Evolutionary conservation across 1,140 invertebrate genomes (phyloP), one percentile per base, ranked within the genome.

Genomic region (Nebria ingens): DNA sequence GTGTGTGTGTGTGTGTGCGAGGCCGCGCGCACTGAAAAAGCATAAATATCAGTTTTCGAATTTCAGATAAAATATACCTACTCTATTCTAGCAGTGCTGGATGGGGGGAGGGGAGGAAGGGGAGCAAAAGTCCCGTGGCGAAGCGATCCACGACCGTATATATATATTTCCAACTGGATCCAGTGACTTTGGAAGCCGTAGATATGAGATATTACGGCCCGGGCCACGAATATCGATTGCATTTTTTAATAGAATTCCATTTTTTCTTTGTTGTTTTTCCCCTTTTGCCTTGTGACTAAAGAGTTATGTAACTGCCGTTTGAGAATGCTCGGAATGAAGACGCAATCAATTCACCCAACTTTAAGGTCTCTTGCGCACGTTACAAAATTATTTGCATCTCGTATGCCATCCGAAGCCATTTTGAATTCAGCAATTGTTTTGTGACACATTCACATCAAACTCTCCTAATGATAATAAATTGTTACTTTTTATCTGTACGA

Each of bases 181-280:
- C 40, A 17, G 6, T 17, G 40, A 45, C 40, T 11, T 45, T 45
- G 4, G 40, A 9, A 45, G 40, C 40, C 6, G 40, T 45, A 45
- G 40, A 45, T 45, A 45, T 45, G 40, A 45, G 40, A 45, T 45
- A 45, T 45, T 45, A 45, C 15, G 40, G 40, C 40, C 17, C 40
- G 3, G 17, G 40, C 17, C 4, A 4, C 6, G 15, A 45, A 45
- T 45, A 45, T 45, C 40, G 40, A 45, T 6, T 45, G 3, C 9
- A 45, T 45, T 45, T 45, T 45, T 45, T 45, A 45, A 45, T 45
- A 45, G 40, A 45, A 45, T 45, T 45, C 40, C 40, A 45, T 45
- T 45, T 45, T 45, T 11, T 45, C 25, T 45, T 45, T 45, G 40
- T 45, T 45, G 9, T 45, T 45, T 34, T 6, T 34, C 6, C 25